Base-by-base conservation (phyloP, 2,888 invertebrate genomes). In the Lithophane socia region DNA sequence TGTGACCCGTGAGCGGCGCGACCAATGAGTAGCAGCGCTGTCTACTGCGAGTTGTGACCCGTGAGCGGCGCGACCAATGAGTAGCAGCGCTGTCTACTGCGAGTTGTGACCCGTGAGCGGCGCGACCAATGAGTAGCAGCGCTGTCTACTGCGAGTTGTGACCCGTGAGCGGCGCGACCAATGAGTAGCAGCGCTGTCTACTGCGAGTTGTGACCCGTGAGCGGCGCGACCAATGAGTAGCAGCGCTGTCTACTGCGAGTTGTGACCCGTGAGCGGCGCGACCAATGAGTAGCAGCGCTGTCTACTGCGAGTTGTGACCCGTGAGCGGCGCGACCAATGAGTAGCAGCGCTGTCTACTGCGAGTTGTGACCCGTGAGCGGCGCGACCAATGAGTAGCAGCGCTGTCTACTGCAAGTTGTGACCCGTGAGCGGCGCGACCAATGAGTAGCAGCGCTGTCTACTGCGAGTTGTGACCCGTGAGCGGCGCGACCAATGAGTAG, bases 281-380 rank as follows among this genome's bases (percentile, higher is more conserved):
- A 18, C 10, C 69, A 1, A 0, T 18, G 37, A n/a, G 71, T 49
- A 69, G 69, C 69, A 58, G 70, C 70, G 37, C 37, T 37, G 37
- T 37, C 37, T 37, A 37, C 37, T 37, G 37, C 37, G 37, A 37
- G 37, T 37, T 37, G 37, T 37, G 37, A 37, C 37, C 37, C 37
- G 37, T 37, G 37, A 37, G 37, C 37, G 44, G 21, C 69, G 42
- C 60, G n/a, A 18, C 10, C 69, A 1, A 37, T 37, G 37, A 37
- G 71, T 49, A 69, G 69, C 69, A 56, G 70, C 70, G 69, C 44
- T n/a, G n/a, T n/a, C n/a, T n/a, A n/a, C n/a, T n/a, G n/a, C n/a
- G n/a, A n/a, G n/a, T n/a, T n/a, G n/a, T n/a, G n/a, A 29, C 37
- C 37, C 37, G 37, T 37, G 37, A 37, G 69, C 44, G 44, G 18